Base-by-base conservation (phyloP, 2,888 invertebrate genomes). In the Polia nebulosa region DNA sequence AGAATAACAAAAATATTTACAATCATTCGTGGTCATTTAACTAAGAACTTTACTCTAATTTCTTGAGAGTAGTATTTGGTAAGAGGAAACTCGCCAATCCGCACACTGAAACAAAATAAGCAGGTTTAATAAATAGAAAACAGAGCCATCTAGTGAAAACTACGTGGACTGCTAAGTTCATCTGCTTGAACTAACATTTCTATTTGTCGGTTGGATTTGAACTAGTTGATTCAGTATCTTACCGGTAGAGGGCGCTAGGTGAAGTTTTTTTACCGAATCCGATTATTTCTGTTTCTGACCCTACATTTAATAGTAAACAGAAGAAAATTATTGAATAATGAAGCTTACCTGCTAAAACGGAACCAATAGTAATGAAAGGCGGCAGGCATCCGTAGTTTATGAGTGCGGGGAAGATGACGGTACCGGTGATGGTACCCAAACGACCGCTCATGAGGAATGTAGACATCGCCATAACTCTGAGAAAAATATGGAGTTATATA, bases 381-480 rank as follows among this genome's bases (percentile, higher is more conserved):
- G 97, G 97, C 34, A 97, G 91, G 85, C 98, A 98, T 44, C 97
- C 97, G 32, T 96, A 93, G 79, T 96, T 91, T 51, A 98, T 94
- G 56, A 98, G 95, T 29, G 96, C 93, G 0, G 98, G 98, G 85
- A 98, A 98, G 4, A 97, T 87, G 53, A 98, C 91, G 78, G 98
- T 97, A 6, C 98, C 98, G 3, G 96, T 90, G 47, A 97, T 96
- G 8, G 98, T 97, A 8, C 98, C 98, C 17, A 96, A 84, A 45
- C 98, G 95, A 2, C 97, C 98, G 57, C 95, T 94, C 97, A 97
- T 97, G 95, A 98, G 96, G 41, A 97, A 96, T 6, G 97, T 94
- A 0, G 97, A 96, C 80, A 98, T 96, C 0, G 97, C 97, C 96
- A 97, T 97, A 2, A 97, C 97, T 88, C 97, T 97, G 88, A 2